phyloP scores from a whole-genome alignment of 1,140 invertebrate genomes.

The Nephila pilipes region DNA sequence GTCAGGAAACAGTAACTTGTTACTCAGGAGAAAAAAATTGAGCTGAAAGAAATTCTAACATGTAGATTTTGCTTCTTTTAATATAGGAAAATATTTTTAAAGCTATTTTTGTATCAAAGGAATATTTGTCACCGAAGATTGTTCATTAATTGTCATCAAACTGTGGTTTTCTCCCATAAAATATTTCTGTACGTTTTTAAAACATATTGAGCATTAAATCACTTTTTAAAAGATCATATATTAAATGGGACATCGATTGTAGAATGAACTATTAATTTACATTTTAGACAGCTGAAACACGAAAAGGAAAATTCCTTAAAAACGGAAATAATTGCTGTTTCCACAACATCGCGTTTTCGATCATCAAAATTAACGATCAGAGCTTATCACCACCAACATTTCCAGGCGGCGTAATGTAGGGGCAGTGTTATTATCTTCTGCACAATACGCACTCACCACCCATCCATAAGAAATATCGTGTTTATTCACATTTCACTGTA shows the following conservation, averaged over 20 bases:
- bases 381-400: conserved; percentile 3
- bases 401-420: not conserved
- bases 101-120: too few relatives aligned
- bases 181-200: too few relatives aligned
- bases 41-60: too few relatives aligned
- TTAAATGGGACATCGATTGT: not conserved
- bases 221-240: not conserved
- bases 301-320: not conserved
- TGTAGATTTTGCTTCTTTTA: too few relatives aligned
- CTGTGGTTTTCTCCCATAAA: too few relatives aligned
- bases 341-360: not conserved
- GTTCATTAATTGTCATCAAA: too few relatives aligned
- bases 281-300: not conserved
- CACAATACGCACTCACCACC: conserved; percentile 24
- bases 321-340: not conserved
- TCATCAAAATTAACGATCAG: not conserved
- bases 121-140: too few relatives aligned
- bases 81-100: too few relatives aligned
- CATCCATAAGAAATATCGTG: conserved; percentile 16
- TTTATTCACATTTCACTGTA: not conserved
- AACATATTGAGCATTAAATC: too few relatives aligned
- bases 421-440: conserved; percentile 3
- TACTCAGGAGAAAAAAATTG: too few relatives aligned
- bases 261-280: not conserved
- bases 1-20: too few relatives aligned